Conservation (phyloP, 2,113 vertebrate species). For the Caranx melampygus region DNA sequence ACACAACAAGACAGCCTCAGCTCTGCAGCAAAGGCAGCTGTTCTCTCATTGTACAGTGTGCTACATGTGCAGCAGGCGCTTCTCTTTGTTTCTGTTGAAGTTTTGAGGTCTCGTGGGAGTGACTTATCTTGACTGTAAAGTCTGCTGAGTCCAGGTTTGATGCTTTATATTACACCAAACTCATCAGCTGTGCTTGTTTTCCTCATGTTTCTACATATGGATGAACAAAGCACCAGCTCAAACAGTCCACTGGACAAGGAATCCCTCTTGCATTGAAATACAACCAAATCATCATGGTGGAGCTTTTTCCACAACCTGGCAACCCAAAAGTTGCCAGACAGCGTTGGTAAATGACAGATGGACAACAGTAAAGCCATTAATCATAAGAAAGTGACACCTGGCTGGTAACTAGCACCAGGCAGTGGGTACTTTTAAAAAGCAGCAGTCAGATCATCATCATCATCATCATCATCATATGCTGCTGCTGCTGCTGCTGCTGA, state of each 20-base stretch:
- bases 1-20: not conserved
- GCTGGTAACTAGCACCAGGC: not conserved
- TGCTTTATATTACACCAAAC: not conserved
- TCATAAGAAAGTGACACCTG: not conserved
- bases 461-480: not conserved
- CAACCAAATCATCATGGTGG: not conserved
- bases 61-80: no score
- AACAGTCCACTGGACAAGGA: not conserved
- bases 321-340: not conserved
- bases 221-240: not conserved
- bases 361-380: not conserved
- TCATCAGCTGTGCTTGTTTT: not conserved
- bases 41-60: no score
- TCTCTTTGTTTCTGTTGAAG: no score
- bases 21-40: not conserved
- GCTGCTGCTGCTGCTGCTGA: constrained; percentile 40
- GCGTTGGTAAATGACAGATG: not conserved
- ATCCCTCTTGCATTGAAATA: not conserved
- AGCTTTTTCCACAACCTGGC: not conserved
- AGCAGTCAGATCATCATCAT: not conserved
- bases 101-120: not conserved
- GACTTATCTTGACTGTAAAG: no score
- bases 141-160: not conserved
- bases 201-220: not conserved
- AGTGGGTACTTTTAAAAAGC: constrained; percentile 13